A percentile compares a stretch with the other conserved stretches of the same genome.
Evolutionary conservation across 1,140 invertebrate genomes (phyloP).

Genomic region (Neodiprion lecontei): DNA sequence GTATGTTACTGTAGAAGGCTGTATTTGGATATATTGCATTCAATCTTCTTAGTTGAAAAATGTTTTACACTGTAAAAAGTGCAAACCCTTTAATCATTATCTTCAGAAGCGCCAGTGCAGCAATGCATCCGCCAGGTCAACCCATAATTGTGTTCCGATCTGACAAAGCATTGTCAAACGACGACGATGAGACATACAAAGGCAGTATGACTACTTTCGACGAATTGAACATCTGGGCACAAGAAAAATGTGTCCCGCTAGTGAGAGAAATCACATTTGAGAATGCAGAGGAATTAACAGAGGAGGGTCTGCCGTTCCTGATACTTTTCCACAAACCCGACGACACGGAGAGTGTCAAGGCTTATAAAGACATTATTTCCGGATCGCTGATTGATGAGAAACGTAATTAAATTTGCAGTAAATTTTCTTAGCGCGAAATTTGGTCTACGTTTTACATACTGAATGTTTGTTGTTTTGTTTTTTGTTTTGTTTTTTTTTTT

Average conservation of each 20-base stretch:
- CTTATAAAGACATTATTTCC: conserved; percentile 84
- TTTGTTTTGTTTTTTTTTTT: neutral
- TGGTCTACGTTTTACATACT: neutral
- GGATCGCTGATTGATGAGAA: conserved; percentile 85
- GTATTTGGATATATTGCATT: neutral
- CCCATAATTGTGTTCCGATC: conserved; percentile 84
- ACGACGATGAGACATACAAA: conserved; percentile 81
- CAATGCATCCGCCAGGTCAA: conserved; percentile 83
- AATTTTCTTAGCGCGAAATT: neutral
- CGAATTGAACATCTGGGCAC: conserved; percentile 85
- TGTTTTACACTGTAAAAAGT: neutral
- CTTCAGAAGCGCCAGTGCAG: conserved; percentile 65
- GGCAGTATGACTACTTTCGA: conserved; percentile 78
- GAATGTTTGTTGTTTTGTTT: conserved; percentile 13
- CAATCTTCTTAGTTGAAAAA: conserved; percentile 10
- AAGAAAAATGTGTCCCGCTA: conserved; percentile 86
- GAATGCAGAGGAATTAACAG: conserved; percentile 98
- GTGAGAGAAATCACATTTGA: conserved; percentile 97
- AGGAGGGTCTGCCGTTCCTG: conserved; percentile 98
- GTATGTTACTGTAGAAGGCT: neutral
- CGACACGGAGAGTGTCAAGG: conserved; percentile 86
- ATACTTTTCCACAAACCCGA: conserved; percentile 94
- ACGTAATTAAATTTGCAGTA: conserved; percentile 69
- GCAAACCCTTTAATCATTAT: neutral
- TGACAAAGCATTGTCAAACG: conserved; percentile 78